Percentiles rank a stretch among this genome's conserved stretches.
phyloP scores from a whole-genome alignment of 2,888 invertebrate species.

The Drosophila mimica region DNA sequence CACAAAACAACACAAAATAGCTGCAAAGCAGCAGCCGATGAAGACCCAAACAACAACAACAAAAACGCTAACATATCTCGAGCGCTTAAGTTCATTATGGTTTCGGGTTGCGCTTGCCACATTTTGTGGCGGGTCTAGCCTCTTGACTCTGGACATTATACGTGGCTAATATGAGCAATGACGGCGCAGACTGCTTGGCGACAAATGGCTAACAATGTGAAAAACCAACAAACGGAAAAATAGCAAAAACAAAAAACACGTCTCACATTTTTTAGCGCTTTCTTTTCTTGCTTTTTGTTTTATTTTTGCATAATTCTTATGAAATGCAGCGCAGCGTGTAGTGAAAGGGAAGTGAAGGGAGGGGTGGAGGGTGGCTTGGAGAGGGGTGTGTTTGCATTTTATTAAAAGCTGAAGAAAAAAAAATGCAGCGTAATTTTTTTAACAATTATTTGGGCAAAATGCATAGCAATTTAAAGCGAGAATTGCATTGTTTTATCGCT shows the following conservation, averaged over 20 bases:
- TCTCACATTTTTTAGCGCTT: conserved; percentile 13
- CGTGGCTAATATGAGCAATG: conserved; percentile 45
- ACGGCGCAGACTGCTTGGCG: conserved; percentile 52
- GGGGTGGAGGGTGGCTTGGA: not conserved
- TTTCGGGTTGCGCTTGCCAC: conserved; percentile 59
- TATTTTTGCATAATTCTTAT: conserved; percentile 60
- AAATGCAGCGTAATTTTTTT: not conserved
- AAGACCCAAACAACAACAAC: not conserved
- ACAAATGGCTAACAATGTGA: conserved; percentile 14
- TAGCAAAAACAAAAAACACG: not conserved
- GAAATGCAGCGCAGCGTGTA: conserved; percentile 30
- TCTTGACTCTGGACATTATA: not conserved
- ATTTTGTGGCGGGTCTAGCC: conserved; percentile 1
- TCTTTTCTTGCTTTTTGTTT: conserved; percentile 1
- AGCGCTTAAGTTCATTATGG: conserved; percentile 69
- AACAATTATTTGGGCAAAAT: not conserved
- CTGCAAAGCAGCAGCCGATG: conserved; percentile 19
- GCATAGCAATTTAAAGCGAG: not conserved
- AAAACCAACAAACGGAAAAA: conserved; percentile 3
- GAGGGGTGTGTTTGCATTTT: conserved; percentile 10
- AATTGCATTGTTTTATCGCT: not conserved
- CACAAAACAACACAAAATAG: conserved; percentile 30
- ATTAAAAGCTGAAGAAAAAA: not conserved
- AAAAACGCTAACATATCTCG: conserved; percentile 30
- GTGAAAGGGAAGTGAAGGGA: not conserved